Conservation (phyloP, 2,888 invertebrate genomes). For the Rutpela maculata region DNA sequence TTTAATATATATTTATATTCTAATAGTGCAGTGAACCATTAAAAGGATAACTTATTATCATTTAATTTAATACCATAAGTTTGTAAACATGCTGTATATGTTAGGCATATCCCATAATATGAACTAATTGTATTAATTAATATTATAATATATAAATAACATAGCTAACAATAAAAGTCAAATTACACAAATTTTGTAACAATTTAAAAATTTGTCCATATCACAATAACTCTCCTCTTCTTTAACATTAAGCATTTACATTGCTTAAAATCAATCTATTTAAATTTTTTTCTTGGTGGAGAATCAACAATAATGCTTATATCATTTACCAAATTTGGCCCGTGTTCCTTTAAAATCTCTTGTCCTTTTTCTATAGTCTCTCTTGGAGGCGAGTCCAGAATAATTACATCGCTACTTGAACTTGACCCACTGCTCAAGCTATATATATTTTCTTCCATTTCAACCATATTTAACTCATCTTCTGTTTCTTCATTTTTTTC, state of each 20-base stretch:
- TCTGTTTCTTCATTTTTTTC: background rate
- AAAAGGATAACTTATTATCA: no score
- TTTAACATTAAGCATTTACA: background rate
- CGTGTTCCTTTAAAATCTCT: background rate
- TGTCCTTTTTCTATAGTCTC: background rate
- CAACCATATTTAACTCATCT: background rate
- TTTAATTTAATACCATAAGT: no score
- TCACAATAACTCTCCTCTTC: background rate
- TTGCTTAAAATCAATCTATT: background rate
- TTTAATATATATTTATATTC: no score
- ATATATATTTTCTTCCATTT: background rate
- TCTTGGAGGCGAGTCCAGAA: background rate
- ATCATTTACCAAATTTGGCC: background rate
- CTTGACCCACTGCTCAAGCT: background rate
- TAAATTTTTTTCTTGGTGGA: background rate
- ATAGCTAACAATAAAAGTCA: background rate
- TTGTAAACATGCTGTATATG: no score
- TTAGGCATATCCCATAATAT: no score
- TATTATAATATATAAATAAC: no score
- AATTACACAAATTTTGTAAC: background rate
- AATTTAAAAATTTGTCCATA: background rate
- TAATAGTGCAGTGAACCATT: no score
- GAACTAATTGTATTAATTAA: no score
- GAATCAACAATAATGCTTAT: background rate
- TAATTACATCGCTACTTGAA: conserved; percentile 7